Conservation (phyloP, 1,140 invertebrate species). For the Nasonia giraulti region DNA sequence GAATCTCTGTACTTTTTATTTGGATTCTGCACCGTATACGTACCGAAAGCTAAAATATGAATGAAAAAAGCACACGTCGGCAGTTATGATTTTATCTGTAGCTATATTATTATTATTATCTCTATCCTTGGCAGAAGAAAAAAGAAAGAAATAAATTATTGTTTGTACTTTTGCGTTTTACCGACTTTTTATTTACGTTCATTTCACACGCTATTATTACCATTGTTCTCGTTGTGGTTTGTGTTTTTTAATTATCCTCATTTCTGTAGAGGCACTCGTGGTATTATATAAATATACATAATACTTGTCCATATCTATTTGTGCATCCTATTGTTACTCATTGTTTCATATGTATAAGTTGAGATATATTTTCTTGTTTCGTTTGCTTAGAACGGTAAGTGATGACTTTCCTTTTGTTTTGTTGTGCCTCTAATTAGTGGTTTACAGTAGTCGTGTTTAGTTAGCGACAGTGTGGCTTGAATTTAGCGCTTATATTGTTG, state of each 20-base stretch:
- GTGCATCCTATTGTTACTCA: conserved; percentile 38
- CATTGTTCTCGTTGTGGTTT: conserved; percentile 14
- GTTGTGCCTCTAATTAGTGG: neutral
- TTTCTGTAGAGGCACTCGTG: neutral
- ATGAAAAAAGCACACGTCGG: conserved; percentile 49
- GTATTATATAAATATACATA: conserved; percentile 20
- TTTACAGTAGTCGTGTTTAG: neutral
- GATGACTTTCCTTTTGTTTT: conserved; percentile 53
- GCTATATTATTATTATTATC: conserved; percentile 63
- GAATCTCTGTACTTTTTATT: conserved; percentile 68
- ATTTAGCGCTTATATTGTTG: neutral
- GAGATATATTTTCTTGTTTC: conserved; percentile 60
- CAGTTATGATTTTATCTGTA: conserved; percentile 73
- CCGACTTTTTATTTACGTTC: conserved; percentile 57
- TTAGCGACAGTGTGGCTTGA: neutral
- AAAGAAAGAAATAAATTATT: conserved; percentile 76
- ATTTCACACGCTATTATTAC: conserved; percentile 28
- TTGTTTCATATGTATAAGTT: conserved; percentile 54
- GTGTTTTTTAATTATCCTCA: neutral
- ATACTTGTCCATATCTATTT: conserved; percentile 22
- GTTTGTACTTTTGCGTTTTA: conserved; percentile 70
- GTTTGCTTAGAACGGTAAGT: conserved; percentile 67
- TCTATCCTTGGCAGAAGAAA: conserved; percentile 54
- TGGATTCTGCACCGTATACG: conserved; percentile 55
- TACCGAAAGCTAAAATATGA: conserved; percentile 7